Evolutionary conservation across 1,140 invertebrate genomes (phyloP).

Genomic region (Drosophila sucinea): DNA sequence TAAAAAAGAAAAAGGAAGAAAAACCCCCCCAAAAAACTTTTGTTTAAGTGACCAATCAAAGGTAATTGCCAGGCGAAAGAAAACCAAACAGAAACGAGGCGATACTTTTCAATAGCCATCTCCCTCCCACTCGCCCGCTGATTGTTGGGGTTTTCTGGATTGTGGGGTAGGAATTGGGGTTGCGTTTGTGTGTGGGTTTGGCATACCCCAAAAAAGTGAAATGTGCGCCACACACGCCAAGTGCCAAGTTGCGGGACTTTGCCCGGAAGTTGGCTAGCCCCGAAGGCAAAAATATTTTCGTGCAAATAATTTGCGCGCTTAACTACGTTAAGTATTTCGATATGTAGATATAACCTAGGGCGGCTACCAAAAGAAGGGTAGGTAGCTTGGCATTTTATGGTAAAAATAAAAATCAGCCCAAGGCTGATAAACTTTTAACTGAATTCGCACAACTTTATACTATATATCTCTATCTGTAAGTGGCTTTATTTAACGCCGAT

Average conservation of each 20-base stretch:
- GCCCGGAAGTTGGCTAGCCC: slow-evolving; percentile 62
- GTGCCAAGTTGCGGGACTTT: slow-evolving; percentile 57
- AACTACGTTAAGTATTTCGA: slow-evolving; percentile 68
- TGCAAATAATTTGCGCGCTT: slow-evolving; percentile 80
- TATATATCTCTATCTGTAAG: not conserved
- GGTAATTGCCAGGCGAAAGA: slow-evolving; percentile 56
- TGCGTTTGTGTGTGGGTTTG: not conserved
- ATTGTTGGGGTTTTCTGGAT: slow-evolving; percentile 4
- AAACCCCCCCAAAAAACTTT: slow-evolving; percentile 25
- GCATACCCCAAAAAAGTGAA: slow-evolving; percentile 44
- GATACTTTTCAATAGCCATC: slow-evolving; percentile 7
- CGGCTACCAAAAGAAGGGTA: slow-evolving; percentile 14
- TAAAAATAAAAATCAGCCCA: not conserved
- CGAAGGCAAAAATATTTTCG: slow-evolving; percentile 72
- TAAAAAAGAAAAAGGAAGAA: slow-evolving; percentile 38
- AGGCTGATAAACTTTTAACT: slow-evolving; percentile 6
- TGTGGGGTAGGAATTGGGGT: not conserved
- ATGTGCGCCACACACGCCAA: slow-evolving; percentile 78
- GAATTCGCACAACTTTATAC: not conserved
- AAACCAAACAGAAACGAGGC: not conserved
- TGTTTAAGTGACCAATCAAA: slow-evolving; percentile 77
- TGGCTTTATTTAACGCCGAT: slow-evolving; percentile 1
- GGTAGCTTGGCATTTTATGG: slow-evolving; percentile 22
- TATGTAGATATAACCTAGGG: slow-evolving; percentile 32
- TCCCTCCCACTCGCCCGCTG: slow-evolving; percentile 2